A percentile compares a stretch with the other conserved stretches of the same genome.
Evolutionary conservation across 2,888 invertebrate genomes (phyloP).

Genomic region (Atethmia centrago): DNA sequence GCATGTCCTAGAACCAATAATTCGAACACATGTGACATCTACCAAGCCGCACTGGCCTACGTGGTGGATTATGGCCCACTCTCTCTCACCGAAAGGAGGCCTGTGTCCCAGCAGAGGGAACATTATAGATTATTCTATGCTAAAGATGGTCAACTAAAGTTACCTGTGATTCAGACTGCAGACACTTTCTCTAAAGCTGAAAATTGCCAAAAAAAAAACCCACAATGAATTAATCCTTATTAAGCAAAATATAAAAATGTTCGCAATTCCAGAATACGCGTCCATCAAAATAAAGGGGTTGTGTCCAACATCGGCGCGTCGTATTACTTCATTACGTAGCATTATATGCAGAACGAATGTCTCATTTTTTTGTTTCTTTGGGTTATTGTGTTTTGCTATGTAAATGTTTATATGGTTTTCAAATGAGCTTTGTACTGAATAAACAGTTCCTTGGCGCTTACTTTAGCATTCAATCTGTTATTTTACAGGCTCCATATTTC

Average conservation of each 20-base stretch:
- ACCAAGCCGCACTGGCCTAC: no score
- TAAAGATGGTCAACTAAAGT: background rate
- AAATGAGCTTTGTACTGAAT: background rate
- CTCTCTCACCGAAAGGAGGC: no score
- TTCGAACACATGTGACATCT: no score
- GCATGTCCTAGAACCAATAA: no score
- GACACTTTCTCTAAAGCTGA: background rate
- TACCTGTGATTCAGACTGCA: background rate
- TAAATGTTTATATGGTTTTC: slow-evolving; percentile 18
- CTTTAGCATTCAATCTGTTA: background rate
- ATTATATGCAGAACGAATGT: slow-evolving; percentile 74
- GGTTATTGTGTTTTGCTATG: slow-evolving; percentile 44
- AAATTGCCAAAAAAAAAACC: no score
- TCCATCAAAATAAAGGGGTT: slow-evolving; percentile 74
- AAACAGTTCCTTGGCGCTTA: background rate
- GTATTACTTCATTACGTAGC: slow-evolving; percentile 81
- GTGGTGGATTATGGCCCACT: no score
- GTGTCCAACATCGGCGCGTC: slow-evolving; percentile 74
- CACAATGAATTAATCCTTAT: background rate
- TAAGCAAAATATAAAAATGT: background rate
- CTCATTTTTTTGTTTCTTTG: slow-evolving; percentile 53
- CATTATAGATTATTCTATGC: no score
- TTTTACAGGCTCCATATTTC: background rate
- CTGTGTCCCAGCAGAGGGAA: no score
- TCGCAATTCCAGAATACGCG: slow-evolving; percentile 54